phyloP scores from a whole-genome alignment of 2,113 vertebrate species.

The Neodon shergylaensis region DNA sequence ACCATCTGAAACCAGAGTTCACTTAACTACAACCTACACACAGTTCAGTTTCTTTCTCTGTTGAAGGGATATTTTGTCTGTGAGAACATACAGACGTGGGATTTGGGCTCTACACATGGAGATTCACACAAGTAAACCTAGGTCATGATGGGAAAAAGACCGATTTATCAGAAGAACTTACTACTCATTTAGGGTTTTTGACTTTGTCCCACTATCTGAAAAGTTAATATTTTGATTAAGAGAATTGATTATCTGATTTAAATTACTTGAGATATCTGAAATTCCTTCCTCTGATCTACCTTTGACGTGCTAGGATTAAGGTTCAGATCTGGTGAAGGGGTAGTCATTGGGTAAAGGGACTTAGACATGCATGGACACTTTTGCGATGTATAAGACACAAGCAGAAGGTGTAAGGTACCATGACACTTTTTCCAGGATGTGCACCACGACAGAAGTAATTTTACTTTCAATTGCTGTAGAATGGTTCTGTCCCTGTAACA shows the following conservation, averaged over 20 bases:
- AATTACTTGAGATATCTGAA: neutral
- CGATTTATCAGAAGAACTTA: constrained; percentile 7
- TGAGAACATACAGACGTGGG: neutral
- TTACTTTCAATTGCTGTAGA: neutral
- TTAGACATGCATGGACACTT: neutral
- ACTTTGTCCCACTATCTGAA: neutral
- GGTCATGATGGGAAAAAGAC: neutral
- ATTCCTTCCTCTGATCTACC: neutral
- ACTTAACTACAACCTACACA: neutral
- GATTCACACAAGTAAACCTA: neutral
- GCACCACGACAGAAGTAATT: neutral
- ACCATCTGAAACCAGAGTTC: neutral
- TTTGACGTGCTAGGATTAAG: neutral
- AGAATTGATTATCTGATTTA: neutral
- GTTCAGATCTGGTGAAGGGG: neutral
- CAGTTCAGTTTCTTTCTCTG: neutral
- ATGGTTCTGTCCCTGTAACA: neutral
- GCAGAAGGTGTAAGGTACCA: neutral
- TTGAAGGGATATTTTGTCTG: neutral
- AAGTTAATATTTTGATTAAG: neutral
- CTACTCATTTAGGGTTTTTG: neutral
- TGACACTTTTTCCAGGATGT: neutral
- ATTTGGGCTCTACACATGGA: neutral
- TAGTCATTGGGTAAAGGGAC: neutral
- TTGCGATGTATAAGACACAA: neutral